These are phyloP conservation scores for Nymphicus hollandicus DNA, from an alignment of 2,113 vertebrate genomes.

Conservation along the genomic window DNA sequence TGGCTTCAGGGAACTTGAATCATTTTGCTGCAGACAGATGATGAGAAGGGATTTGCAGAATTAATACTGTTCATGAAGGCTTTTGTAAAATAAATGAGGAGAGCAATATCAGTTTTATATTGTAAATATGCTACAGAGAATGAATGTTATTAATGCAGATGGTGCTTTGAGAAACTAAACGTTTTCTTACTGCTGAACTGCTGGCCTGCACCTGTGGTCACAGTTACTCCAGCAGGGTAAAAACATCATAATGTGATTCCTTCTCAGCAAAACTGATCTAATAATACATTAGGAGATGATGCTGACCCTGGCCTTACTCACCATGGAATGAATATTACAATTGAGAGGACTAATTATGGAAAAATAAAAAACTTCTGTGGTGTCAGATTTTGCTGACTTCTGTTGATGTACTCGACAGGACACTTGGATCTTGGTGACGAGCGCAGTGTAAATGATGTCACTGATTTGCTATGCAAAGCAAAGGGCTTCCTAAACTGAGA, in stretches of 20 bases:
- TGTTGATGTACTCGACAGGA: not conserved
- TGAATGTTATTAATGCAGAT: not conserved
- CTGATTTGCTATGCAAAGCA: not conserved
- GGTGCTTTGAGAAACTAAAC: not conserved
- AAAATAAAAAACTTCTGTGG: conserved; percentile 21
- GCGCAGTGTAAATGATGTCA: not conserved
- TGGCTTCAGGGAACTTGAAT: not conserved
- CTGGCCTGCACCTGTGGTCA: not conserved
- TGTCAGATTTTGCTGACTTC: conserved; percentile 34
- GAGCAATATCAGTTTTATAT: conserved; percentile 21
- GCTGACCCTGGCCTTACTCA: conserved; percentile 13
- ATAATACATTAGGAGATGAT: not conserved
- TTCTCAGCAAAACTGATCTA: not conserved
- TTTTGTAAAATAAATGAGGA: conserved; percentile 29
- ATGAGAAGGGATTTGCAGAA: not conserved
- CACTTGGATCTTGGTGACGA: not conserved
- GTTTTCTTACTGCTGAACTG: not conserved
- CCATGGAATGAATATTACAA: not conserved
- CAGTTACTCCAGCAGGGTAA: not conserved
- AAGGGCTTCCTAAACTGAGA: not conserved
- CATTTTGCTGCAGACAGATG: not conserved
- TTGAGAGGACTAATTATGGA: not conserved
- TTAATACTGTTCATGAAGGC: not conserved
- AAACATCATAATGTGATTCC: not conserved
- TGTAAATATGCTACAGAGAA: conserved; percentile 35